A percentile compares a stretch with the other conserved stretches of the same genome.
These are phyloP conservation scores for Dryomyza anilis DNA, from an alignment of 2,888 invertebrate species.

Conservation along the genomic window DNA sequence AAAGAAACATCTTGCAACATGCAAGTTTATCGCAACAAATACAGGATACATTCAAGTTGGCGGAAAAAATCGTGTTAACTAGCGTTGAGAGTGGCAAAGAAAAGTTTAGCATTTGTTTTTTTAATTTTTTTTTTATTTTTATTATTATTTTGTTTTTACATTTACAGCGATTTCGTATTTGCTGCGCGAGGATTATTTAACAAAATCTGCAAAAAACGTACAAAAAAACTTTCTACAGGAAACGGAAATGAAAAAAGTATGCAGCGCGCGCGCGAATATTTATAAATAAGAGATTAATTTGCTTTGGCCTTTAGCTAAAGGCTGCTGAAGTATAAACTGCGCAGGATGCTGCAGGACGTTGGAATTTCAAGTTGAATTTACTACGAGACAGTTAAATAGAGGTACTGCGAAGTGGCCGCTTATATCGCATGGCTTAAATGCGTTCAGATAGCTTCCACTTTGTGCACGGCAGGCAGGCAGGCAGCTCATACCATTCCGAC, in stretches of 20 bases:
- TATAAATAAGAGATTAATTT: slow-evolving; percentile 17
- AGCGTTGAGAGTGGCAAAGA: slow-evolving; percentile 4
- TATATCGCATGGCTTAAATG: too few species aligned
- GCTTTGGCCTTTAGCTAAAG: too few species aligned
- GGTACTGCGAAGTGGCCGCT: too few species aligned
- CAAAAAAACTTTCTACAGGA: neutral
- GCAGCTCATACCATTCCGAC: too few species aligned
- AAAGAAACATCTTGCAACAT: neutral
- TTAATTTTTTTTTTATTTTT: neutral
- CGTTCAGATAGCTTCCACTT: too few species aligned
- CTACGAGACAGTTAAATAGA: neutral
- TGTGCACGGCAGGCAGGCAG: too few species aligned
- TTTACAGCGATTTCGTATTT: too few species aligned
- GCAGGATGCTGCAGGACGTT: too few species aligned
- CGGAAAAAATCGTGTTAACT: slow-evolving; percentile 15
- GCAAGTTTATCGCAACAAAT: too few species aligned
- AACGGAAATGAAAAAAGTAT: slow-evolving; percentile 2
- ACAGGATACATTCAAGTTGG: slow-evolving; percentile 3
- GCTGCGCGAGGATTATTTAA: slow-evolving; percentile 9
- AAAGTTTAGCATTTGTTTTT: neutral
- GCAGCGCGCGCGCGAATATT: slow-evolving; percentile 4
- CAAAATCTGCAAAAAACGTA: neutral
- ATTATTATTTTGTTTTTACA: too few species aligned
- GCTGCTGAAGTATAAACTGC: too few species aligned
- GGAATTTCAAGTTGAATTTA: neutral